Base-by-base conservation (phyloP, 2,888 invertebrate genomes). In the Mimachlamys varia region DNA sequence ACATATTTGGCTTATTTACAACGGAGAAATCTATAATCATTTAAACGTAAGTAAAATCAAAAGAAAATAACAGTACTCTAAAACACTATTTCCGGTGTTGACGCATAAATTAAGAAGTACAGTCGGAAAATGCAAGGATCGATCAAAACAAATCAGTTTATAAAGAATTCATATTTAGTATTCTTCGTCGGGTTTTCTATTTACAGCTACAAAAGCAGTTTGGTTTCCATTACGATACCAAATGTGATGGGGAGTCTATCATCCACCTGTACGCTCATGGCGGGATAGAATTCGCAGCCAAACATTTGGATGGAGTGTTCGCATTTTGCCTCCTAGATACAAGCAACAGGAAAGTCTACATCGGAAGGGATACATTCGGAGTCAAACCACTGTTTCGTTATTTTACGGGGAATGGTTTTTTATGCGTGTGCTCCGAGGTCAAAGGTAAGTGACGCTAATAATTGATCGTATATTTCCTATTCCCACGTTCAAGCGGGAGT, bases 11-110 rank as follows among this genome's bases (percentile, higher is more conserved):
- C 93, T 97, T 37, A 93, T 96, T 19, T 98, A 89, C 97, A 98
- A 98, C 96, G 98, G 98, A 88, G 98, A 98, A 97, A 98, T 98
- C 94, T 99, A 98, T 97, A 98, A 99, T 97, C 98, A 97, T 93
- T 95, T 96, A 93, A 90, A 93, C 92, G 95, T 95, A 92, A 92
- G 91, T 90, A 2, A 5, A 53, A 13, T 49, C n/a, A n/a, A n/a
- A n/a, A 19, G 10, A 15, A n/a, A n/a, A n/a, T n/a, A n/a, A n/a
- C n/a, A n/a, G n/a, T n/a, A n/a, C n/a, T n/a, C n/a, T n/a, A n/a
- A n/a, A n/a, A n/a, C n/a, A n/a, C n/a, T n/a, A n/a, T n/a, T n/a
- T n/a, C n/a, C n/a, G n/a, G n/a, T n/a, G n/a, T n/a, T n/a, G n/a
- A n/a, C n/a, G n/a, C n/a, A n/a, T n/a, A n/a, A n/a, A n/a, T n/a